Evolutionary conservation across 64 coral and sea anemone genomes (phyloP), one percentile per base, ranked within the genome.

Genomic region (Stichodactyla mertensii): DNA sequence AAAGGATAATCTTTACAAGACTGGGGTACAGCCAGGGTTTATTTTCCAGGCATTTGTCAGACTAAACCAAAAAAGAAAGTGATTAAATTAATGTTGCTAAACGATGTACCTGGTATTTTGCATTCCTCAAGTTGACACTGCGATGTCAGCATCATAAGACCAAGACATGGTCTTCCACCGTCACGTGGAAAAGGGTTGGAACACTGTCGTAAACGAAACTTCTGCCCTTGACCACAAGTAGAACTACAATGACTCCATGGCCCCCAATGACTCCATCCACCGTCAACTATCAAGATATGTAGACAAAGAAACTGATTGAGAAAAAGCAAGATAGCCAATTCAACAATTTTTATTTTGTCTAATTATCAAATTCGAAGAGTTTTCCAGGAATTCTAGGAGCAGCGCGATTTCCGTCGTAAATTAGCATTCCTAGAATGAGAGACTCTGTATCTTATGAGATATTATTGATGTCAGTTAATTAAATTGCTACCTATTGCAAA

Each of bases 201-300:
- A 61, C 95, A 98, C 53, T 77, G 56, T 27, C 95, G 87, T 53
- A 57, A 79, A 24, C 95, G 89, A 61, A 84, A 87, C 77, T 87
- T 90, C 15, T 53, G 20, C 16, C 95, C 95, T 54, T 77, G 52
- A 31, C 89, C 95, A 89, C 95, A 98, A 2, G 86, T 81, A 9
- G 79, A 66, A 4, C 89, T 94, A 71, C 95, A 98, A 4, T 80
- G 57, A 16, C 55, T 27, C 95, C 95, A 98, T 13, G 86, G 55
- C 51, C 88, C 86, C 95, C 95, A 98, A 7, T 78, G 56, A 24
- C 89, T 98, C 95, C 95, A 98, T 6, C 74, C 80, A 13, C 92
- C 95, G 61, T 91, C 60, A 57, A 98, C 92, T 91, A 19, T 81
- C 1, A 51, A 81, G 52, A 53, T 81, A 14, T 7, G 5, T 36